Conservation (phyloP, 2,113 vertebrate species). For the Microcebus tavaratra region DNA sequence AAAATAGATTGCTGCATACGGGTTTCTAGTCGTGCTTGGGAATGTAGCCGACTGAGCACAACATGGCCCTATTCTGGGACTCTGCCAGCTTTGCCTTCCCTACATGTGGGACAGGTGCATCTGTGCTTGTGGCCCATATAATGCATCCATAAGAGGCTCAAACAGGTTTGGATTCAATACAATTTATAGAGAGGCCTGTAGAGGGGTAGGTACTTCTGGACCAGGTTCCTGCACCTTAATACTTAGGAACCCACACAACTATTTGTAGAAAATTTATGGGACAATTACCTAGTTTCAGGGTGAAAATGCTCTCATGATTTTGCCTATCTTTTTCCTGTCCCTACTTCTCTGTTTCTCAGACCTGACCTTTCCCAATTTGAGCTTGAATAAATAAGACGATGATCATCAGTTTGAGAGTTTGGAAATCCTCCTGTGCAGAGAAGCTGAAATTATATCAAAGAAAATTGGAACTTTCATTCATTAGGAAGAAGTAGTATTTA, state of each 20-base stretch:
- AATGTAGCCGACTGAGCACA: conserved; percentile 57
- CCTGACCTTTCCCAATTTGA: not conserved
- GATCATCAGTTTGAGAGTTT: not conserved
- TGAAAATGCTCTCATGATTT: not conserved
- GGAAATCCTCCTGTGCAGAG: not conserved
- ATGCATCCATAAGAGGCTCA: not conserved
- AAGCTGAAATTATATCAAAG: not conserved
- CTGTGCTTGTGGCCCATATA: conserved; percentile 35
- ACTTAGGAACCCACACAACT: not conserved
- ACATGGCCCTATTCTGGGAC: conserved; percentile 13
- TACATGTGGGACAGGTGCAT: conserved; percentile 3
- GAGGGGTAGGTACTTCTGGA: not conserved
- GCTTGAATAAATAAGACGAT: not conserved
- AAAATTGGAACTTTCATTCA: conserved; percentile 26
- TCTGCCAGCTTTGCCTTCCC: conserved; percentile 39
- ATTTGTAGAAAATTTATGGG: not conserved
- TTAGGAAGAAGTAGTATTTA: not conserved
- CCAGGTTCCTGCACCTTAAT: not conserved
- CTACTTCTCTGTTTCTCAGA: not conserved
- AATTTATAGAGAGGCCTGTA: not conserved
- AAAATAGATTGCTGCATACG: conserved; percentile 57
- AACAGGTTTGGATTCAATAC: not conserved
- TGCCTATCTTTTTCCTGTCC: not conserved
- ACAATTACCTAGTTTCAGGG: not conserved
- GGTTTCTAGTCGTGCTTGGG: conserved; percentile 68